These are phyloP conservation scores for Drosophila kanekoi DNA, from an alignment of 2,888 invertebrate species.

Conservation along the genomic window DNA sequence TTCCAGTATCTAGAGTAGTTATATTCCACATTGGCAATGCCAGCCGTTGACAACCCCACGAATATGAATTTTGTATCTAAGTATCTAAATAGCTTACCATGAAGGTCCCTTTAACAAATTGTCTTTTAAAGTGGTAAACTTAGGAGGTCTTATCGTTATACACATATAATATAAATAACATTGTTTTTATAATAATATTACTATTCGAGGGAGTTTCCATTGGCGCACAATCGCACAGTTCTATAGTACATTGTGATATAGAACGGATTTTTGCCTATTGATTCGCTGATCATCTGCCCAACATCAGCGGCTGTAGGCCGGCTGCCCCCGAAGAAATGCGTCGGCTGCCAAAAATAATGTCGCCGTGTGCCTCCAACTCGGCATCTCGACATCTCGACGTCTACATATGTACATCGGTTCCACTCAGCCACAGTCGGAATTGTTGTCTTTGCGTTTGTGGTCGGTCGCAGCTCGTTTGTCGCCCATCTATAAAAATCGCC, in stretches of 20 bases:
- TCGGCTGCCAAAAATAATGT: conserved; percentile 65
- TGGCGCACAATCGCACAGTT: background rate
- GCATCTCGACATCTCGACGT: conserved; percentile 47
- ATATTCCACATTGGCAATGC: no score
- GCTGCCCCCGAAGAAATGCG: conserved; percentile 15
- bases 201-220: background rate
- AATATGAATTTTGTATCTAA: conserved; percentile 5
- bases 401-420: conserved; percentile 25
- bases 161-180: background rate
- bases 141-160: conserved; percentile 33
- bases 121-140: conserved; percentile 20
- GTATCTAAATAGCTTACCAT: conserved; percentile 3
- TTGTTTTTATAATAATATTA: background rate
- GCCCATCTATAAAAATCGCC: conserved; percentile 20
- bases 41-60: conserved; percentile 17
- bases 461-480: conserved; percentile 56
- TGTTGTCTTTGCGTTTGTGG: conserved; percentile 78
- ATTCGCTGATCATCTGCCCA: conserved; percentile 31
- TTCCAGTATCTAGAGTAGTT: background rate
- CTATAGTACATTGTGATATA: conserved; percentile 2
- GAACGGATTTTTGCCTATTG: conserved; percentile 24
- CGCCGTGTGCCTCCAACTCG: conserved; percentile 50
- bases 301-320: conserved; percentile 11
- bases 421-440: conserved; percentile 72
- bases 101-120: conserved; percentile 7